Evolutionary conservation across 1,140 invertebrate species (phyloP).

Genomic region (Phortica variegata): DNA sequence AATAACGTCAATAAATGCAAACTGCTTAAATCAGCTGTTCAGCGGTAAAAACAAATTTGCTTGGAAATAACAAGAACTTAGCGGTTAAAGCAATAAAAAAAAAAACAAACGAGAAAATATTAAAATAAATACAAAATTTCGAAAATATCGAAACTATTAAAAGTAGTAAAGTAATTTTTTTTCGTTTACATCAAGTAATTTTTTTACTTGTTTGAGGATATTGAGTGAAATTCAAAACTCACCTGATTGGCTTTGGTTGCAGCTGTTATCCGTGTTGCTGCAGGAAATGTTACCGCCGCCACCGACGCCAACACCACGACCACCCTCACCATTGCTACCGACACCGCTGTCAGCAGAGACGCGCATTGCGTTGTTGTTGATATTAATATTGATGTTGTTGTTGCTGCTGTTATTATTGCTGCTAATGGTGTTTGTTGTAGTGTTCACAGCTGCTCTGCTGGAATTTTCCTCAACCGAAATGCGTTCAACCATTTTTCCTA

Average conservation of each 20-base stretch:
- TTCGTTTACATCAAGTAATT: background rate
- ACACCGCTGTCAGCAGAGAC: constrained; percentile 38
- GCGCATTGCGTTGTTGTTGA: constrained; percentile 16
- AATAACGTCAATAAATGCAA: too few relatives aligned
- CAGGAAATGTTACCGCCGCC: constrained; percentile 39
- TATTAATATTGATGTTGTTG: constrained; percentile 23
- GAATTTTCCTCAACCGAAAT: constrained; percentile 39
- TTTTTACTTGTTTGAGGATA: too few relatives aligned
- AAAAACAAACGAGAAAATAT: too few relatives aligned
- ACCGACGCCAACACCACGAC: too few relatives aligned
- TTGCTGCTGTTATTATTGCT: constrained; percentile 11
- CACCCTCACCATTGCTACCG: constrained; percentile 7
- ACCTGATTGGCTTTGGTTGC: constrained; percentile 50
- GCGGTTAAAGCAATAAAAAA: too few relatives aligned
- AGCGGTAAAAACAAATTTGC: too few relatives aligned
- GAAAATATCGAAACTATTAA: too few relatives aligned
- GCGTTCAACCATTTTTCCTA: constrained; percentile 40
- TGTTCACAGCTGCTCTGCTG: constrained; percentile 28
- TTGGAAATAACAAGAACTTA: too few relatives aligned
- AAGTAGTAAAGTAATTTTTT: too few relatives aligned
- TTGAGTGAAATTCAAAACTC: constrained; percentile 34
- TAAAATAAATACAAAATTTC: too few relatives aligned
- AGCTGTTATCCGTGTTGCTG: constrained; percentile 49
- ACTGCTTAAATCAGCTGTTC: too few relatives aligned
- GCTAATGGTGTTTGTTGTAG: constrained; percentile 21